phyloP scores from a whole-genome alignment of 2,888 invertebrate genomes.

The Branchellion lobata region DNA sequence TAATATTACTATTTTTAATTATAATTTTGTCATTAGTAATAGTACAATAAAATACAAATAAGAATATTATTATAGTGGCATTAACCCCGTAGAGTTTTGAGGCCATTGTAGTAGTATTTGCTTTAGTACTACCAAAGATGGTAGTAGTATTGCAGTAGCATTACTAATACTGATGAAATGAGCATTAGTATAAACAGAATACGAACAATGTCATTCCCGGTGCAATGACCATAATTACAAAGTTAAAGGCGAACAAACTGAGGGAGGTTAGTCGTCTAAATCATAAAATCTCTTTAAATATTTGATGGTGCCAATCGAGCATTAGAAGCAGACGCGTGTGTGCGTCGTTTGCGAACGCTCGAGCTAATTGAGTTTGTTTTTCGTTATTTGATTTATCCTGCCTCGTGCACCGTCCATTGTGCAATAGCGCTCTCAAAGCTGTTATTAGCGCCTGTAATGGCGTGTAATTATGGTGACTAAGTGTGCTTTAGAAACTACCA shows the following conservation, averaged over 20 bases:
- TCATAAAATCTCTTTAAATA: slow-evolving; percentile 8
- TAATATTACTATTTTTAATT: too few species aligned
- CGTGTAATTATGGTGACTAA: background rate
- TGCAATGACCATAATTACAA: background rate
- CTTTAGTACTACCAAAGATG: too few species aligned
- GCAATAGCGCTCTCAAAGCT: slow-evolving; percentile 15
- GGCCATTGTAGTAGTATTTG: too few species aligned
- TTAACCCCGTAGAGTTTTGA: too few species aligned
- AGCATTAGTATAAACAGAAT: too few species aligned
- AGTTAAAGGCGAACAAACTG: slow-evolving; percentile 15
- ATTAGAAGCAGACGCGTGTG: background rate
- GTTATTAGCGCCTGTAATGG: slow-evolving; percentile 13
- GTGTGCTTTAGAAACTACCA: slow-evolving; percentile 10
- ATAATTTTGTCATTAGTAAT: too few species aligned
- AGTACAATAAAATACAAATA: too few species aligned
- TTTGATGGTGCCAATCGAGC: background rate
- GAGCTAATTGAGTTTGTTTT: slow-evolving; percentile 8
- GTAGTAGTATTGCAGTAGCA: too few species aligned
- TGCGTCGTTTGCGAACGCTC: background rate
- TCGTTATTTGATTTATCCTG: slow-evolving; percentile 19
- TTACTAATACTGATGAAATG: too few species aligned
- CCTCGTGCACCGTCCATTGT: background rate
- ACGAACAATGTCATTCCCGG: background rate
- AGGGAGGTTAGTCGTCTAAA: background rate
- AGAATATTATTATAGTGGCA: too few species aligned